Conservation (phyloP, 2,888 invertebrate genomes). For the Pollenia amentaria region DNA sequence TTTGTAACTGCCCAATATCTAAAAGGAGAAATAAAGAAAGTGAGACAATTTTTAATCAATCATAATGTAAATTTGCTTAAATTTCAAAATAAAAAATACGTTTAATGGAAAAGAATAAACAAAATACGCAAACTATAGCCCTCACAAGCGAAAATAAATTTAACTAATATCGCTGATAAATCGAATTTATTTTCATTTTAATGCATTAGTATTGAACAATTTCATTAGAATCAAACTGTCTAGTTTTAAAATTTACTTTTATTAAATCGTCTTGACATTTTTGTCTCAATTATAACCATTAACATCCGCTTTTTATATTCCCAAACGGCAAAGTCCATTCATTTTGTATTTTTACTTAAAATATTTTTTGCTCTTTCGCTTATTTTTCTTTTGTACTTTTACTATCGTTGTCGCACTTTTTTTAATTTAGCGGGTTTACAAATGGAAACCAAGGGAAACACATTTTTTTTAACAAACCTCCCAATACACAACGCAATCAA, state of each 20-base stretch:
- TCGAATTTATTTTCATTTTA: background rate
- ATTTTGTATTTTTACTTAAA: background rate
- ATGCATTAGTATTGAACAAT: background rate
- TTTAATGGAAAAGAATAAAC: no score
- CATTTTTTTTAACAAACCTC: slow-evolving; percentile 36
- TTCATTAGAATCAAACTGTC: background rate
- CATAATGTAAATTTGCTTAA: background rate
- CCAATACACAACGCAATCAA: slow-evolving; percentile 71
- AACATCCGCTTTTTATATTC: slow-evolving; percentile 16
- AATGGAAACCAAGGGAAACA: background rate
- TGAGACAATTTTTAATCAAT: background rate
- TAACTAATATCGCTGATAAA: no score
- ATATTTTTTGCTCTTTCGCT: background rate
- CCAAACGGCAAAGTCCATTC: background rate
- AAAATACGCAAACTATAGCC: no score
- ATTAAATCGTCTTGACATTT: background rate
- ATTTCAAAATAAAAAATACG: no score
- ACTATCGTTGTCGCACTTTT: background rate
- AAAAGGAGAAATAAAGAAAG: background rate
- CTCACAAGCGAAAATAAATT: no score
- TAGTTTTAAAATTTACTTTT: background rate
- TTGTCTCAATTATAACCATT: slow-evolving; percentile 22
- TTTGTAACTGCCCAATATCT: slow-evolving; percentile 99
- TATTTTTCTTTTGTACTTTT: background rate
- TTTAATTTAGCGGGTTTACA: background rate